Base-by-base conservation (phyloP, 1,140 invertebrate genomes). In the Hermatobates lingyangjiaoensis region DNA sequence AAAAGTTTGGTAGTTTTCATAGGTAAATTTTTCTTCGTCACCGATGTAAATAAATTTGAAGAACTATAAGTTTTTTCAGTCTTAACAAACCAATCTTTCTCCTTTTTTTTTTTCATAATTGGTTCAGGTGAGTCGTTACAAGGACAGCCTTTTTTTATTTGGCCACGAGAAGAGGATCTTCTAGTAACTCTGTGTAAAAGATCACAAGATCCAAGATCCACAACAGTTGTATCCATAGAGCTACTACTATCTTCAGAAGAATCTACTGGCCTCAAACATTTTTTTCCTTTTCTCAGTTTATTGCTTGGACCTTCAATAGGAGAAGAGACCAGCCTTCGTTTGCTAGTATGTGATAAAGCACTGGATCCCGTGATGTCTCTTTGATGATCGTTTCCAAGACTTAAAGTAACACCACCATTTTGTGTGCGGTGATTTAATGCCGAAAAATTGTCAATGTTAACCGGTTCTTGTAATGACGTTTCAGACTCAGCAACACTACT, bases 81-180 rank as follows among this genome's bases (percentile, higher is more conserved):
- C n/a, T n/a, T n/a, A n/a, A n/a, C n/a, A n/a, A n/a, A n/a, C n/a
- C n/a, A n/a, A n/a, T n/a, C n/a, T n/a, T n/a, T n/a, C n/a, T n/a
- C n/a, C n/a, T n/a, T n/a, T n/a, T n/a, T n/a, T n/a, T n/a, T n/a
- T n/a, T n/a, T n/a, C n/a, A n/a, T n/a, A n/a, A n/a, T n/a, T n/a
- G n/a, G n/a, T n/a, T n/a, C n/a, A n/a, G n/a, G n/a, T n/a, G n/a
- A n/a, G n/a, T n/a, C n/a, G n/a, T n/a, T n/a, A 50, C 71, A 73
- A 0, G 66, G 64, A 53, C 71, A 72, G 2, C 66, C 68, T 50
- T 72, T 73, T 45, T 72, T 72, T 12, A 72, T 67, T 50, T 72
- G 69, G 12, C 70, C 70, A 0, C 71, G 61, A 2, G 69, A 54
- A 38, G 70, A 71, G 0, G 70, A 69, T 21, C 71, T 57, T 24